phyloP scores from a whole-genome alignment of 2,113 vertebrate species.

The Pluvialis apricaria region DNA sequence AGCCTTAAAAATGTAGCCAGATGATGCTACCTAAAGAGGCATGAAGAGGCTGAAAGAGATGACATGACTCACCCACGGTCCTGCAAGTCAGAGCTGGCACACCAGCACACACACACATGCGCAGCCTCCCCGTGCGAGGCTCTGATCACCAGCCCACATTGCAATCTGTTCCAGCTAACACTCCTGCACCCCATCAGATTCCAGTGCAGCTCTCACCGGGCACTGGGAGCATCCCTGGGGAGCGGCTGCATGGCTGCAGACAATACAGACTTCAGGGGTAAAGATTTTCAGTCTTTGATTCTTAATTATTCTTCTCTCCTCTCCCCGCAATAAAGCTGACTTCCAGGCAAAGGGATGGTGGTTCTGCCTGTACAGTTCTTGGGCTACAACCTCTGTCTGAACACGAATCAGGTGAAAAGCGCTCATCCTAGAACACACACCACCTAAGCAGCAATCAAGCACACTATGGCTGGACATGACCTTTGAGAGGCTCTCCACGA shows the following conservation, averaged over 20 bases:
- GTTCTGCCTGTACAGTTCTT: background rate
- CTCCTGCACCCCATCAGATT: background rate
- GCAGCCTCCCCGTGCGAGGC: background rate
- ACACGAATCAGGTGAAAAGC: background rate
- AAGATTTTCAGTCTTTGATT: background rate
- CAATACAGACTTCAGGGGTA: background rate
- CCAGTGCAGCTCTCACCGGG: background rate
- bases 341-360: background rate
- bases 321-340: background rate
- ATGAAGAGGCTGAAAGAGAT: background rate
- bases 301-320: background rate
- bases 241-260: background rate
- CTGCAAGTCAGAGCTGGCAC: background rate
- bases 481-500: rapidly evolving
- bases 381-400: background rate
- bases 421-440: background rate
- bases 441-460: background rate
- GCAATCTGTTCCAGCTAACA: background rate
- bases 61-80: background rate
- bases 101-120: background rate
- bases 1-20: background rate
- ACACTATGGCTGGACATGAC: background rate
- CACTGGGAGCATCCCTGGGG: background rate
- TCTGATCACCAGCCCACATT: background rate
- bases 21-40: background rate